Conservation (phyloP, 2,113 vertebrate species). For the Alethe diademata region DNA sequence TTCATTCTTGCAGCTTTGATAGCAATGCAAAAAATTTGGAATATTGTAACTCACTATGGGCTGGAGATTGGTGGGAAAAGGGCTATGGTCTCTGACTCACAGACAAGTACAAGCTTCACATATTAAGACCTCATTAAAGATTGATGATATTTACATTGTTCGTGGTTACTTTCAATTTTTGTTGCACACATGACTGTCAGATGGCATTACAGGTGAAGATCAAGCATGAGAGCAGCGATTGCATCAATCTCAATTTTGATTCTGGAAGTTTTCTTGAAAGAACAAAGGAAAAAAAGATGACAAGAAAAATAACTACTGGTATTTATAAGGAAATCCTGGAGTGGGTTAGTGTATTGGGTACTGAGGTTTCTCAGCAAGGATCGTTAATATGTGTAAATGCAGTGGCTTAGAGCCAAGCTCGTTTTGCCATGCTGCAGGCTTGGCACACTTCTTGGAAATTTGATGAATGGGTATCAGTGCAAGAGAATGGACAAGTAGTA, state of each 20-base stretch:
- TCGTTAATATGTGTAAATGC: background rate
- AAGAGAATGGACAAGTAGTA: background rate
- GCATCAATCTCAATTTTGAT: background rate
- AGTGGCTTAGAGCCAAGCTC: background rate
- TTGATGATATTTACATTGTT: conserved; percentile 10
- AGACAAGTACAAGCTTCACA: background rate
- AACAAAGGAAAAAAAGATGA: background rate
- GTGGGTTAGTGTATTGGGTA: background rate
- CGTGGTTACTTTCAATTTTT: conserved; percentile 11
- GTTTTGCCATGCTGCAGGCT: background rate
- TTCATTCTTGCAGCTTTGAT: background rate
- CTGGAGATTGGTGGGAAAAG: background rate
- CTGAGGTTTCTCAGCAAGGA: background rate
- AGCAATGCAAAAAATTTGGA: background rate
- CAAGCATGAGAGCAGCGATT: background rate
- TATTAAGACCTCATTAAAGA: conserved; percentile 18
- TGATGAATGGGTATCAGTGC: background rate
- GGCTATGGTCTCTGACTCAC: background rate
- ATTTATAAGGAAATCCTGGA: background rate
- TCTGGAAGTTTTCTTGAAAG: background rate
- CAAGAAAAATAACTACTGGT: background rate
- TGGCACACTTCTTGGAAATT: background rate
- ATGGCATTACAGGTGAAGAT: background rate
- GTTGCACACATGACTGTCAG: background rate
- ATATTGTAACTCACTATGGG: background rate